These are phyloP conservation scores for Leptobrachium leishanense DNA, from an alignment of 2,113 vertebrate genomes.

Conservation along the genomic window DNA sequence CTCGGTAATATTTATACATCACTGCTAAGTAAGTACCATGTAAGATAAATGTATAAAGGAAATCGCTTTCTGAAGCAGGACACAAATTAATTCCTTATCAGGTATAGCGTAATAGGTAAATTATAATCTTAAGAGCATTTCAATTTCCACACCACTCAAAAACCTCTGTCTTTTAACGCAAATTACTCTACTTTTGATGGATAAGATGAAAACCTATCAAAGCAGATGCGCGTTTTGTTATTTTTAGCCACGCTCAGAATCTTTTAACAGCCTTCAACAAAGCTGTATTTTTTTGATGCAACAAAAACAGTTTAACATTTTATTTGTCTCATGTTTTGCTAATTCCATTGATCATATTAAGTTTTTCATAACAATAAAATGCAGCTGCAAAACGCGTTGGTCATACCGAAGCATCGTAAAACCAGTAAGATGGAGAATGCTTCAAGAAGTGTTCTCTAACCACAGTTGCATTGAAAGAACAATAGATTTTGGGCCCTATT, in stretches of 20 bases:
- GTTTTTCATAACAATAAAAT: neutral
- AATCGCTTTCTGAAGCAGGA: neutral
- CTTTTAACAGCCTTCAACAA: conserved; percentile 64
- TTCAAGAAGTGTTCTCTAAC: no score
- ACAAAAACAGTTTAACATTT: conserved; percentile 56
- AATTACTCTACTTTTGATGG: conserved; percentile 10
- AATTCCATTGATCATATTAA: neutral
- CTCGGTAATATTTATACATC: conserved; percentile 7
- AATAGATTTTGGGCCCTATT: no score
- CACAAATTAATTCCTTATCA: conserved; percentile 10
- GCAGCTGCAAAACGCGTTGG: neutral
- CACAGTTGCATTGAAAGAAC: no score
- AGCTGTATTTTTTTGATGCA: conserved; percentile 65
- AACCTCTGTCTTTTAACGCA: conserved; percentile 5
- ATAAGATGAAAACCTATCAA: conserved; percentile 48
- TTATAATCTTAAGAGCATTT: conserved; percentile 3
- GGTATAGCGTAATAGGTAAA: conserved; percentile 8
- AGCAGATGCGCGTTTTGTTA: conserved; percentile 65
- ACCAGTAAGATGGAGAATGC: neutral
- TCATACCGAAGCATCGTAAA: neutral
- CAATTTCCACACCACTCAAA: conserved; percentile 11
- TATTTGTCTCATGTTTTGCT: conserved; percentile 45
- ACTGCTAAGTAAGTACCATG: conserved; percentile 8
- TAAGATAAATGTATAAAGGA: neutral
- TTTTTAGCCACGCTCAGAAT: conserved; percentile 69